Base-by-base conservation (phyloP, 2,113 vertebrate genomes). In the Pelobates fuscus region DNA sequence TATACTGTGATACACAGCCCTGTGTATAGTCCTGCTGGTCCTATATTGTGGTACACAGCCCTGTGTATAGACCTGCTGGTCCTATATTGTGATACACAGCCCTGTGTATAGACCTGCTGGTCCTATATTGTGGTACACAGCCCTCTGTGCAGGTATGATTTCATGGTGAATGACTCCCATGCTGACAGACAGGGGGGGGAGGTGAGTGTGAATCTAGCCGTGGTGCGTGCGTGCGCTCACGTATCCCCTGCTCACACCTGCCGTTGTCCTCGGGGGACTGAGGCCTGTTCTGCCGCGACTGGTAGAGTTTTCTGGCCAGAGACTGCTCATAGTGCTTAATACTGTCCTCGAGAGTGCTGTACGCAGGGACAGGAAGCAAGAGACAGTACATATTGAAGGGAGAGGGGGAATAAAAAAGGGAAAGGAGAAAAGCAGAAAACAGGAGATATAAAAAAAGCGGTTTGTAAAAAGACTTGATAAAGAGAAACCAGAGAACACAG, bases 321-420 rank as follows among this genome's bases (percentile, higher is more conserved):
- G 95, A 93, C 89, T 94, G 94, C 89, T 96, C 94, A 93, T 96
- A 95, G 86, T 94, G 94, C 82, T 88, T 95, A 90, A 96, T 83
- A 89, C 95, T 94, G 84, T 95, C 94, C 92, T 95, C 94, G 81
- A 96, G 89, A 80, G 92, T 89, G 82, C 87, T 90, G 82, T 90
- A 93, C 95, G 86, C 79, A 82, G 80, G 84, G 76, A 70, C 84
- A 81, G 43, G 78, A 63, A 55, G 79, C 29, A 10, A 66, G 3
- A 70, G 5, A 29, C 71, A 0, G 32, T 10, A 10, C 2, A 27
- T 8, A 23, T 14, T 23, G 23, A 46, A 29, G 7, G 79, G 83
- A 82, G 74, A 44, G 77, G 67, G 62, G n/a, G 78, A 77, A 79
- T 70, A 78, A 78, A 8, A 17, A 18, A 46, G 41, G 61, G 71